A percentile compares a stretch with the other conserved stretches of the same genome.
phyloP scores from a whole-genome alignment of 2,888 invertebrate genomes.

The Hecatera dysodea region DNA sequence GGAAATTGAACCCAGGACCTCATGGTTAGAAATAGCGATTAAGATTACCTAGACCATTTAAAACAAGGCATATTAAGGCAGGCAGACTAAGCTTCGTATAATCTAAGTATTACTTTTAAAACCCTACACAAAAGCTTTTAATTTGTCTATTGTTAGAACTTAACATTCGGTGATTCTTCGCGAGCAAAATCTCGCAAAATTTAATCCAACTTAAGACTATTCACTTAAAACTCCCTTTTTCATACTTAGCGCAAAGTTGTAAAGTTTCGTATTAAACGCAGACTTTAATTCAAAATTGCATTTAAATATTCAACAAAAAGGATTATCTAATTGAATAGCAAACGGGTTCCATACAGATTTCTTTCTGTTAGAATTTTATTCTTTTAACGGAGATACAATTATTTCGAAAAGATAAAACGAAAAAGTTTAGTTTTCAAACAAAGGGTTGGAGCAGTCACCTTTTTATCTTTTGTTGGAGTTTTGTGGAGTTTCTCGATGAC shows the following conservation, averaged over 20 bases:
- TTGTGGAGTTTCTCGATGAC: not conserved
- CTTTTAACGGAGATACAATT: conserved; percentile 57
- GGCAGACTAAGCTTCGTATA: too few species aligned
- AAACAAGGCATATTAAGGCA: too few species aligned
- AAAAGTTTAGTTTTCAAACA: conserved; percentile 61
- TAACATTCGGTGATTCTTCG: not conserved
- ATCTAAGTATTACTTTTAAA: not conserved
- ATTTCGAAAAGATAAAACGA: conserved; percentile 55
- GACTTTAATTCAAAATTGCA: conserved; percentile 55
- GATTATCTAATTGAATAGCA: conserved; percentile 65
- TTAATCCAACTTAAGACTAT: conserved; percentile 22
- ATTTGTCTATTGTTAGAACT: conserved; percentile 3
- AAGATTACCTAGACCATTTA: too few species aligned
- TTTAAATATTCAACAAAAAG: conserved; percentile 64
- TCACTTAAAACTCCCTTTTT: conserved; percentile 31
- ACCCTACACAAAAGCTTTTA: not conserved
- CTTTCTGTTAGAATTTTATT: conserved; percentile 53
- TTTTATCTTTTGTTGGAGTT: conserved; percentile 33
- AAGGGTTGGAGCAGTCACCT: conserved; percentile 43
- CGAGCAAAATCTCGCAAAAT: conserved; percentile 6
- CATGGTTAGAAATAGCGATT: too few species aligned
- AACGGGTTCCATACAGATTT: conserved; percentile 59
- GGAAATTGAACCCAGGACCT: too few species aligned
- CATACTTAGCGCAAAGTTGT: conserved; percentile 22
- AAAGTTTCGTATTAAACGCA: conserved; percentile 41